Evolutionary conservation across 2,113 vertebrate genomes (phyloP), one percentile per base, ranked within the genome.

Genomic region (Phaetusa simplex): DNA sequence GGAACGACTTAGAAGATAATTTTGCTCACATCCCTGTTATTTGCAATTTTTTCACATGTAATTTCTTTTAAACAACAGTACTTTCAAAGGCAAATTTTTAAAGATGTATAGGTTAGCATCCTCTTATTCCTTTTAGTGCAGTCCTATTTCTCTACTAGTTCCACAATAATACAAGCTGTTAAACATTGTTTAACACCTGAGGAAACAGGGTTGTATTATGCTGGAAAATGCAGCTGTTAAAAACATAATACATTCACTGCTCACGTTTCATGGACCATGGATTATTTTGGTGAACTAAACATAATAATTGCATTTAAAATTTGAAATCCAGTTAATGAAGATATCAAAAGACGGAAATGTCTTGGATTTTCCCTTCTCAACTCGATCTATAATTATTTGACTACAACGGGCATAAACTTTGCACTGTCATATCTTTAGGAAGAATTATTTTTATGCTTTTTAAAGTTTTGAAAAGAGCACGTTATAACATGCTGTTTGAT

Each of bases 331-430:
- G 15, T 90, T 32, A 7, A 32, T 74, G 43, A 81, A 71, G 10
- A 24, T 66, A 14, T 34, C 2, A 36, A 80, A 42, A 66, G 42
- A 88, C 21, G 76, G 36, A 40, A 85, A 29, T 29, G 3, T 47
- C 7, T 67, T 78, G 43, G 73, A 43, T 72, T 82, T 43, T 76
- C 17, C 14, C 12, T 94, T 66, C 66, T 56, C 47, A 22, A 69
- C n/a, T 96, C 80, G 55, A 88, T 81, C 40, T 93, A 58, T 82
- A 91, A 96, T 77, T 83, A 72, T 80, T 93, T 92, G 64, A 82
- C 77, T 80, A 67, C 56, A 86, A 47, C 24, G 79, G 43, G 38
- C 26, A 40, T 27, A 93, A 87, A n/a, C 96, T 82, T 76, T 59
- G 79, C 19, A 59, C 40, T n/a, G 71, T 72, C 8, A 19, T 90